Evolutionary conservation across 1,140 invertebrate genomes (phyloP), one percentile per base, ranked within the genome.

Genomic region (Lepidurus packardi): DNA sequence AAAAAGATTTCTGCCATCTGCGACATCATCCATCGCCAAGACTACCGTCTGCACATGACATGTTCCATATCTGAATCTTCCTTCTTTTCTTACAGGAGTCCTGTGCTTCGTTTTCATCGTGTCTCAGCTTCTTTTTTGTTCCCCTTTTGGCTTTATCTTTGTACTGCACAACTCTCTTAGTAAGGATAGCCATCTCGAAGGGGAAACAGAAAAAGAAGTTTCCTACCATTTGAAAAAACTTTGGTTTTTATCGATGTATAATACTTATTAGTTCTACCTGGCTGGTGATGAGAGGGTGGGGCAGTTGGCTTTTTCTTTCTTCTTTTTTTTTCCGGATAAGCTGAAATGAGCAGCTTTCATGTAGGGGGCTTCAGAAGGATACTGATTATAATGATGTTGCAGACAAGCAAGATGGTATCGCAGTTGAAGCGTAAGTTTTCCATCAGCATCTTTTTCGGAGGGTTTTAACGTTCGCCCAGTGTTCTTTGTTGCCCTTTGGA

Each of bases 201-300:
- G 53, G 13, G 53, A 21, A 8, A 65, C 13, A 7, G 21, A 65
- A n/a, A n/a, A 65, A 11, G 21, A 65, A 65, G 53, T 65, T n/a
- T 13, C 21, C 0, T 21, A n/a, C 0, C 16, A 65, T 65, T 65
- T 0, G 53, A 21, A 65, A 9, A 13, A 13, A 13, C 16, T 65
- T 65, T 5, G 21, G 21, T 65, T 65, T 21, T 65, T 65, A 65
- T 65, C 53, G 8, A 65, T n/a, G 16, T 65, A n/a, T 65, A 65
- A 65, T 65, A 65, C 53, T 65, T 65, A 65, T 65, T 65, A 65
- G 53, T 65, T 65, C 53, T 65, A 65, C 53, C 53, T 65, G 53
- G 53, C 53, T 65, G 21, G 53, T 65, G 53, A 65, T 65, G 53
- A 65, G 53, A 65, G 53, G 53, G 53, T 65, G 53, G 53, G 53